phyloP scores from a whole-genome alignment of 1,140 invertebrate species.

The Lordiphosa stackelbergi region DNA sequence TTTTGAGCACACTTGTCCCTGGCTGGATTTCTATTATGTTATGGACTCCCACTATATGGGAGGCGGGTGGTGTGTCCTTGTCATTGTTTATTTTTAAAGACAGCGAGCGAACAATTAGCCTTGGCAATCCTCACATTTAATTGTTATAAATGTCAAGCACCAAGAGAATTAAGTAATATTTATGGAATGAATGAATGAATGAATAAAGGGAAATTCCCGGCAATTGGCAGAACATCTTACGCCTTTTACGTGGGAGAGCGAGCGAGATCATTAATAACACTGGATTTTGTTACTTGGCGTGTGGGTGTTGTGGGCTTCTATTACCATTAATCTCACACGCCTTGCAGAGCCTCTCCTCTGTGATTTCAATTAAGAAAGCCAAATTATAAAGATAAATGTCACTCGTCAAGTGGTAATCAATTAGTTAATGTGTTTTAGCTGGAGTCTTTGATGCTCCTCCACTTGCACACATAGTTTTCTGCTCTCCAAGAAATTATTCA shows the following conservation, averaged over 20 bases:
- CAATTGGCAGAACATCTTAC: constrained; percentile 33
- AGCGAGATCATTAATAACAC: constrained; percentile 59
- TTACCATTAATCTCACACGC: constrained; percentile 60
- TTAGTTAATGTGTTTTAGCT: constrained; percentile 60
- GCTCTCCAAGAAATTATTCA: constrained; percentile 57
- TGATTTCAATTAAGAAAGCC: constrained; percentile 67
- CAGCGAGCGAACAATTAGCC: constrained; percentile 50
- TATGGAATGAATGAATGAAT: constrained; percentile 34
- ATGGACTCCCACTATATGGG: constrained; percentile 4
- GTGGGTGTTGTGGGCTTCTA: constrained; percentile 15
- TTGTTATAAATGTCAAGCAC: constrained; percentile 67
- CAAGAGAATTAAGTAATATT: constrained; percentile 68
- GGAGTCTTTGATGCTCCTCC: constrained; percentile 11
- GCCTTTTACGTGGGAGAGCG: constrained; percentile 16
- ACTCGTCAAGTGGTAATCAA: constrained; percentile 72
- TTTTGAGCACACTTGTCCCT: constrained; percentile 32
- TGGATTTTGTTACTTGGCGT: constrained; percentile 45
- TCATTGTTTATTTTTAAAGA: constrained; percentile 26
- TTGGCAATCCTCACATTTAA: constrained; percentile 55
- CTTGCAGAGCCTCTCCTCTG: constrained; percentile 37
- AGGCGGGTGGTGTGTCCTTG: neutral
- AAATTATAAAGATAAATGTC: constrained; percentile 72
- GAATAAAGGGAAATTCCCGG: constrained; percentile 30
- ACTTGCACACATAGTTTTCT: constrained; percentile 38
- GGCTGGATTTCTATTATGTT: constrained; percentile 23